These are phyloP conservation scores for Frankliniella fusca DNA, from an alignment of 2,888 invertebrate species.

Conservation along the genomic window DNA sequence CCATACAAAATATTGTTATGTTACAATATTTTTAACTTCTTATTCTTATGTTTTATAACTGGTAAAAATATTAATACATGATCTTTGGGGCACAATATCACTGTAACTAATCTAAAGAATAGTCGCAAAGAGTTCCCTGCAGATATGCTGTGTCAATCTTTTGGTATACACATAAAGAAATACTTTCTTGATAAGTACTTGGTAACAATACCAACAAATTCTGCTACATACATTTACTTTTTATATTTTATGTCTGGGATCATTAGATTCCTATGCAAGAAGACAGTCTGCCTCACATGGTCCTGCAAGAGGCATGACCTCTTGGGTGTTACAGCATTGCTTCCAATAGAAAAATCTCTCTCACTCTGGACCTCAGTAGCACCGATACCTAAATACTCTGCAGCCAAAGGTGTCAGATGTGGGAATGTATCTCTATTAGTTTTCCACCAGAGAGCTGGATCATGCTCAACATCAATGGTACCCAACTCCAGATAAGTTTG, in stretches of 20 bases:
- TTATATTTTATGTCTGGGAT: neutral
- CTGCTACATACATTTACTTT: too few relatives aligned
- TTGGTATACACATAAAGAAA: too few relatives aligned
- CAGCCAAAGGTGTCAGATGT: neutral
- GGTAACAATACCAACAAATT: too few relatives aligned
- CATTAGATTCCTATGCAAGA: neutral
- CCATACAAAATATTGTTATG: too few relatives aligned
- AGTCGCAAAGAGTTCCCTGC: too few relatives aligned
- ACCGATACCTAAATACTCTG: neutral
- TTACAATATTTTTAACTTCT: too few relatives aligned
- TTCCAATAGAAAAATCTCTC: neutral
- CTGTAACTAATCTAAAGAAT: too few relatives aligned
- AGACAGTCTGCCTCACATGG: neutral
- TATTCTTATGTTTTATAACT: too few relatives aligned
- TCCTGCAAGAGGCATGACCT: neutral
- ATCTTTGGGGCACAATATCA: too few relatives aligned
- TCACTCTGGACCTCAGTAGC: slow-evolving; percentile 1
- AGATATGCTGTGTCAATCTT: too few relatives aligned
- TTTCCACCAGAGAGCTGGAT: neutral
- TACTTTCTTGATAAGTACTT: too few relatives aligned
- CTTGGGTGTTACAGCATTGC: neutral
- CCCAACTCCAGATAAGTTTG: neutral
- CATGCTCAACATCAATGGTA: neutral
- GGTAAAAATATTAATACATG: too few relatives aligned
- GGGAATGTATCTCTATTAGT: neutral